Base-by-base conservation (phyloP, 2,888 invertebrate genomes). In the Eurois occulta region DNA sequence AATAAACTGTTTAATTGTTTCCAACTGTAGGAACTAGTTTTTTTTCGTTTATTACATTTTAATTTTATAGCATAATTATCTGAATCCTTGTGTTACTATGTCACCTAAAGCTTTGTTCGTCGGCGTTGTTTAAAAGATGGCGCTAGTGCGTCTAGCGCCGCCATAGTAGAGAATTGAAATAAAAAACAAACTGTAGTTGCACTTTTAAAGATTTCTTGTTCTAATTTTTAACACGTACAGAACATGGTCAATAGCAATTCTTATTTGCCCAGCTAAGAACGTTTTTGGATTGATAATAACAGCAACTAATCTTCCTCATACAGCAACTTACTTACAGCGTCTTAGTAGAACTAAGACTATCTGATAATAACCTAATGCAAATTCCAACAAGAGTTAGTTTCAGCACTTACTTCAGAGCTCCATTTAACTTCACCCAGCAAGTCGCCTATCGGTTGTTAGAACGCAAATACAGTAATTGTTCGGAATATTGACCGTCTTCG, bases 401-500 rank as follows among this genome's bases (percentile, higher is more conserved):
- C 62, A 58, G 16, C 24, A 71, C 18, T 58, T 43, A 24, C 58
- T 72, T 76, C 65, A 71, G 32, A 68, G 41, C 35, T 41, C 46
- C n/a, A 69, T 75, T 75, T 32, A 81, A 77, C 77, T 81, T 71
- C 55, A 41, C 32, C 81, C 24, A 48, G 58, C 38, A 0, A 72
- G 62, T 52, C 65, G 32, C 46, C 75, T 66, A 72, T 48, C 48
- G 1, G 35, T 66, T 68, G 46, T 66, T 75, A 48, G 55, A 70
- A 41, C 21, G 21, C 84, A 80, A 83, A 80, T 84, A 84, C 67
- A 43, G 46, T 65, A 72, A 81, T 77, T 76, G 70, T 52, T 73
- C 81, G 4, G 38, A 16, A 71, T 85, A 85, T 76, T 83, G 69
- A 73, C 70, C 48, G 24, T 35, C 70, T 76, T 81, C 41, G 69